Base-by-base conservation (phyloP, 1,140 invertebrate genomes). In the Sarcophaga peregrina region DNA sequence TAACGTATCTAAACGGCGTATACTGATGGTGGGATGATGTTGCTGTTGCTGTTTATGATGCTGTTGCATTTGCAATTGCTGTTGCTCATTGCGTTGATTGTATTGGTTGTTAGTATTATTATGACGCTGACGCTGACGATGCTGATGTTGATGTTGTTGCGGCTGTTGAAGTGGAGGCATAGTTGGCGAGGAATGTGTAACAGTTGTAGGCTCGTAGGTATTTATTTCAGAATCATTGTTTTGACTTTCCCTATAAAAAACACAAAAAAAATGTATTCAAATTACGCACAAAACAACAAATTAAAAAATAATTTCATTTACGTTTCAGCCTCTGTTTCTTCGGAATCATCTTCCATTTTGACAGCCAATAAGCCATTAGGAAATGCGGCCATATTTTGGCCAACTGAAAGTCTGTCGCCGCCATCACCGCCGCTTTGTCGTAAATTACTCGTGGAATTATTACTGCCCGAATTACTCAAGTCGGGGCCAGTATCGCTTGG, bases 401-500 rank as follows among this genome's bases (percentile, higher is more conserved):
- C 72, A 6, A 54, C 83, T n/a, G 13, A 48, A 8, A 15, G 37
- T 25, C 50, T 86, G 48, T 88, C 85, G 76, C 87, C 85, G 1
- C 84, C 84, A 6, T 88, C 86, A 8, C 85, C 25, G 25, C 82
- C 83, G 2, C 80, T 76, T 25, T 20, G 62, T 15, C 20, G 54
- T 47, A 17, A 17, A 50, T 47, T 73, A 5, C 15, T 8, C 82
- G n/a, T 75, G 45, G 74, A 46, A 48, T 48, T 76, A 76, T 76
- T 47, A 72, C 54, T 83, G 5, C 20, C 47, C 6, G 82, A 83
- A 52, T 83, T 75, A 80, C 50, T 74, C 48, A 48, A 25, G 2
- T 47, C 54, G 9, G 17, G 50, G 7, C 13, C 37, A 45, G 73
- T 17, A 10, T 13, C 74, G 52, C 17, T 6, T 50, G 47, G 25